Conservation (phyloP, 2,113 vertebrate genomes). For the Lepus timidus region DNA sequence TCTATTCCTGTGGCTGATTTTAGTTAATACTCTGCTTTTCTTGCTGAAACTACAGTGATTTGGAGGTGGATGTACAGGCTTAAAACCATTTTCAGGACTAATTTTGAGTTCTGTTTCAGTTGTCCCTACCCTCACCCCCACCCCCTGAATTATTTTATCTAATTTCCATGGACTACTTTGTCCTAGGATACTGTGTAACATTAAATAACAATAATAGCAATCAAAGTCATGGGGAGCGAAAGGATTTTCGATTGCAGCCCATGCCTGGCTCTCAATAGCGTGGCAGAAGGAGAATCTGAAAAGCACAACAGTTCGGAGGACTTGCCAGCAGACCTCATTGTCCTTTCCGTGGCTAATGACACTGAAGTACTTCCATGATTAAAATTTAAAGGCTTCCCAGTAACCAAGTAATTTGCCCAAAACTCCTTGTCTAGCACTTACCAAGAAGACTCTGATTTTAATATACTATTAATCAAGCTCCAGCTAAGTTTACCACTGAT, state of each 20-base stretch:
- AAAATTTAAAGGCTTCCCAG: constrained; percentile 90
- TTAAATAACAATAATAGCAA: constrained; percentile 91
- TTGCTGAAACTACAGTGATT: background rate
- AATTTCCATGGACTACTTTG: constrained; percentile 83
- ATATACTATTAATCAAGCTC: constrained; percentile 92
- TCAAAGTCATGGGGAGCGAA: constrained; percentile 89
- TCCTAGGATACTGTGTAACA: constrained; percentile 83
- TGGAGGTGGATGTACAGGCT: background rate
- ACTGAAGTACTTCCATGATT: constrained; percentile 91
- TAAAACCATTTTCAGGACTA: constrained; percentile 19
- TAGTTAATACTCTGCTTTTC: background rate
- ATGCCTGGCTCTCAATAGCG: constrained; percentile 84
- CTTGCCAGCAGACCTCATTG: constrained; percentile 85
- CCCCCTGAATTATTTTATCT: constrained; percentile 75
- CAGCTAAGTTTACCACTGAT: constrained; percentile 89
- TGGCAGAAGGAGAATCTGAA: constrained; percentile 83
- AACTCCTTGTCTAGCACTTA: constrained; percentile 91
- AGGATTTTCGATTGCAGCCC: constrained; percentile 86
- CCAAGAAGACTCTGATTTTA: constrained; percentile 90
- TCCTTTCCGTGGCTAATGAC: constrained; percentile 89
- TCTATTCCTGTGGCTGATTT: constrained; percentile 14
- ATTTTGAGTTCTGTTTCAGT: constrained; percentile 48
- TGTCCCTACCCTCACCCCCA: background rate
- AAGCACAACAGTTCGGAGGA: constrained; percentile 87
- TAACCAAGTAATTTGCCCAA: constrained; percentile 90